These are phyloP conservation scores for Mythimna loreyi DNA, from an alignment of 2,888 invertebrate species.

Conservation along the genomic window DNA sequence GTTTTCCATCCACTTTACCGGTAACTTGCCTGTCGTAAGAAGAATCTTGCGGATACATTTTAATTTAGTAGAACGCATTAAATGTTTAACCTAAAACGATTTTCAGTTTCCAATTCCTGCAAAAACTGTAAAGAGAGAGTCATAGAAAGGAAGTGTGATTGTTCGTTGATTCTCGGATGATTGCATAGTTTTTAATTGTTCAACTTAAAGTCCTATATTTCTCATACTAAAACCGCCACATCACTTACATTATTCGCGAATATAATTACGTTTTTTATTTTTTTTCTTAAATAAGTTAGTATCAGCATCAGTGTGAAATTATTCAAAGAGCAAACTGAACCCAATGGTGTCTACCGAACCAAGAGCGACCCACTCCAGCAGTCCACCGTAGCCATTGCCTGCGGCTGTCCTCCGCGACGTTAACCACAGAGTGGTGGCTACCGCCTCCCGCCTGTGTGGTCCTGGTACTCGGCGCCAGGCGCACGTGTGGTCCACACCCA, in stretches of 20 bases:
- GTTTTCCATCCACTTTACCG: no score
- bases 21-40: no score
- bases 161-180: no score
- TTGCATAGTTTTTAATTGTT: no score
- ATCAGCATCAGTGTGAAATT: neutral
- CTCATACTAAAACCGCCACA: no score
- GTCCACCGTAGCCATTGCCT: slow-evolving; percentile 50
- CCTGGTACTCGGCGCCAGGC: slow-evolving; percentile 73
- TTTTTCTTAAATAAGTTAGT: neutral
- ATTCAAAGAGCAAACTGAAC: neutral
- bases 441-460: slow-evolving; percentile 83
- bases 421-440: slow-evolving; percentile 74
- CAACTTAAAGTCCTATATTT: no score
- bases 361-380: slow-evolving; percentile 28
- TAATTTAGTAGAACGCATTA: neutral
- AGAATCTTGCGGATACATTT: no score
- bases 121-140: no score
- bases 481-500: slow-evolving; percentile 67
- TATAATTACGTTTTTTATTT: no score
- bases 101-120: no score
- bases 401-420: slow-evolving; percentile 61
- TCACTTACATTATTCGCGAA: neutral
- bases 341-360: slow-evolving; percentile 7
- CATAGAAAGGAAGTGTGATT: no score
- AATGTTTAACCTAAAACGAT: no score